Evolutionary conservation across 2,888 invertebrate genomes (phyloP), one percentile per base, ranked within the genome.

Genomic region (Tetheella fluctuosa): DNA sequence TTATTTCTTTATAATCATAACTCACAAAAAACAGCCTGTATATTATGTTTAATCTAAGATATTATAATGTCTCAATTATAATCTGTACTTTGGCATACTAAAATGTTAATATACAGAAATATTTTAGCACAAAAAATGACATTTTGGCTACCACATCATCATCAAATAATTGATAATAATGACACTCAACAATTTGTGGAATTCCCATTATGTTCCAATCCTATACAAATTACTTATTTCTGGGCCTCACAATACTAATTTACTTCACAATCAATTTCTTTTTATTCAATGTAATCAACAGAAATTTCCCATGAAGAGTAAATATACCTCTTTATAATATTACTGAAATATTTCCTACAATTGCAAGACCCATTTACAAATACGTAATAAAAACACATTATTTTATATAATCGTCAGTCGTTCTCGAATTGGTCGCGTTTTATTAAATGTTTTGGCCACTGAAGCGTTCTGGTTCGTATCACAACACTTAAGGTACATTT

Each of bases 401-500:
- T 59, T 61, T 62, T 63, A 37, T 63, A 52, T 67, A 64, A 60
- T 74, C 71, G 71, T 73, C 68, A 70, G 73, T 77, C 76, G 75
- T 73, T 70, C 64, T 78, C 73, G 73, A 65, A 74, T 76, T 73
- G 68, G 70, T 70, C 67, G 66, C 60, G 20, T 48, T 48, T 20
- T 48, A 20, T 20, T 48, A 20, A 48, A 48, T 4, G 20, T 64
- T 67, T 70, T 64, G 70, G 69, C 67, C 65, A 63, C 66, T 64
- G 63, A 42, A 59, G 59, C 69, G 61, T 54, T 59, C 62, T 65
- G 64, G 73, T 77, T 76, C 77, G 65, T 81, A 84, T 83, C 81
- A 81, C 84, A 77, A 71, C 75, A 77, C 78, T 75, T 73, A 73
- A 61, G 68, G 66, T 73, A 65, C 65, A 64, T 61, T 64, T 64